phyloP scores from a whole-genome alignment of 2,888 invertebrate genomes.

The Aphidoletes aphidimyza region DNA sequence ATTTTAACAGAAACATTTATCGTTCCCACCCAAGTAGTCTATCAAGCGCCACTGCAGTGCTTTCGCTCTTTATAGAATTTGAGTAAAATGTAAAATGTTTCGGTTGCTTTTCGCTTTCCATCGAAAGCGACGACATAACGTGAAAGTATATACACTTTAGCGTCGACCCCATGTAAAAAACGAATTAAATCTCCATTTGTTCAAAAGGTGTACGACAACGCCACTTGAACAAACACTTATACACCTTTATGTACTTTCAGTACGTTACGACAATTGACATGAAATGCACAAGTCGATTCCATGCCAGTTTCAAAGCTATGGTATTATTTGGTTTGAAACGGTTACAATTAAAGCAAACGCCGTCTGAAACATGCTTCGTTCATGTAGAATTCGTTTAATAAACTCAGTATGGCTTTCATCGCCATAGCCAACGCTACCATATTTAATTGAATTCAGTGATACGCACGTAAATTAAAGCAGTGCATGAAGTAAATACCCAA shows the following conservation, averaged over 20 bases:
- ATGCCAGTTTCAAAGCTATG: no score
- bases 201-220: neutral
- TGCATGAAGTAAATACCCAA: neutral
- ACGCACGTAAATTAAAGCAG: neutral
- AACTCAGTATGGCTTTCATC: neutral
- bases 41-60: neutral
- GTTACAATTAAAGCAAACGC: neutral
- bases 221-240: conserved; percentile 1
- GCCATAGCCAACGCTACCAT: neutral
- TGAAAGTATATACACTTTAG: neutral
- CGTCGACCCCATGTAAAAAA: neutral
- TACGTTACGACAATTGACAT: neutral
- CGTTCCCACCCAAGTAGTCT: neutral
- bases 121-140: neutral
- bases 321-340: neutral
- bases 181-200: neutral
- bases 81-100: no score
- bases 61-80: conserved; percentile 4
- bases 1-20: neutral
- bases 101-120: conserved; percentile 4
- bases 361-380: neutral
- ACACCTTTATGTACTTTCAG: neutral
- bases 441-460: neutral
- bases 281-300: neutral
- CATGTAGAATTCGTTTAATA: neutral